Evolutionary conservation across 2,888 invertebrate species (phyloP), one percentile per base, ranked within the genome.

Genomic region (Steinernema scapterisci): DNA sequence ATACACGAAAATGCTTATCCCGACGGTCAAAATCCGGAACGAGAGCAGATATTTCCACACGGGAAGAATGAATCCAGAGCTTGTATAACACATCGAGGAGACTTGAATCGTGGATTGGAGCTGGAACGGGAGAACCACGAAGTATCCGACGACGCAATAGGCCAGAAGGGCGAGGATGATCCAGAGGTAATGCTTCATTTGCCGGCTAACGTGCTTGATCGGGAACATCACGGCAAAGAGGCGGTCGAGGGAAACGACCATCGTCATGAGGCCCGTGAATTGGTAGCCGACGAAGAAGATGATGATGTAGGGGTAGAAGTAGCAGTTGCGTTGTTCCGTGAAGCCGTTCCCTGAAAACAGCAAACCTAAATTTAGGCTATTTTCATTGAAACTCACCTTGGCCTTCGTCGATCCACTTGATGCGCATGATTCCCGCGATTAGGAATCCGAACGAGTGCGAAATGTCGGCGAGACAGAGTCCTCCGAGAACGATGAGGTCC

Each of bases 211-310:
- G 63, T 63, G 63, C 38, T 63, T 63, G 31, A 63, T 31, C 16
- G 63, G 63, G 38, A 63, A 63, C 27, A 27, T 5, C 31, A 63
- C 63, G 31, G 63, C 63, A 27, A 63, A 63, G 31, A 63, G 63
- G 9, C 63, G 63, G 31, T 63, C 63, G 25, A 63, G 31, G 1
- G 63, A 63, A 16, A 63, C 63, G 16, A 63, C 63, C 63, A 38
- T 38, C 27, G 63, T 63, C 63, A 63, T 63, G 63, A 63, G 63
- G 16, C 63, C 63, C 31, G 63, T 63, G 31, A 63, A 63, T 27
- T 63, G 63, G 63, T 63, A 63, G 63, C 63, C 63, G 38, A 63
- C 19, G 63, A 63, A 63, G 63, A 63, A 63, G 27, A 63, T 63
- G 31, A 63, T 63, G 31, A 63, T 63, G 63, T 31, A 63, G 13